phyloP scores from a whole-genome alignment of 2,888 invertebrate genomes.

The Ligdia adustata region DNA sequence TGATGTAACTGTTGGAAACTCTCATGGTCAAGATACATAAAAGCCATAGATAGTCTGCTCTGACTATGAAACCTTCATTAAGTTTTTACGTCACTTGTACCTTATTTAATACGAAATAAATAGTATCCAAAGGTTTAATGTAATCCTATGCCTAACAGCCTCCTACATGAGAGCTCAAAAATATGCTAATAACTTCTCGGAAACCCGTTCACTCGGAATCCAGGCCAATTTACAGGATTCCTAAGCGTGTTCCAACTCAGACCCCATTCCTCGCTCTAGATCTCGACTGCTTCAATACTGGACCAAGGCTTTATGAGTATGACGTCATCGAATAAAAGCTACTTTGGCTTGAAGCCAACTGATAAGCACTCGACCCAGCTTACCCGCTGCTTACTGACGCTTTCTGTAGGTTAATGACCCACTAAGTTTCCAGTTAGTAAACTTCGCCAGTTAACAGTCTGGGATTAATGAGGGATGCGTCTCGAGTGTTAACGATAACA shows the following conservation, averaged over 20 bases:
- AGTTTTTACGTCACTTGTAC: too few relatives aligned
- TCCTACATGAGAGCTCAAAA: too few relatives aligned
- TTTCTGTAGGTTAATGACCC: conserved; percentile 65
- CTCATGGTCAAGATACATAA: too few relatives aligned
- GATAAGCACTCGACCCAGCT: conserved; percentile 71
- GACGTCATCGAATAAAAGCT: conserved; percentile 66
- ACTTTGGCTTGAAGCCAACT: conserved; percentile 73
- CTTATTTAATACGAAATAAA: too few relatives aligned
- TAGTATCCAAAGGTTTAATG: too few relatives aligned
- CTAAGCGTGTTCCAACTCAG: conserved; percentile 6
- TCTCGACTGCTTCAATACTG: conserved; percentile 17
- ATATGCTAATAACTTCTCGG: background rate
- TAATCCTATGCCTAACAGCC: too few relatives aligned
- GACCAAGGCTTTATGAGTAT: conserved; percentile 38
- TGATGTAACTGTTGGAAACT: too few relatives aligned
- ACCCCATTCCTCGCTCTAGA: conserved; percentile 14
- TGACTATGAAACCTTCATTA: too few relatives aligned
- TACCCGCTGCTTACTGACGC: conserved; percentile 60
- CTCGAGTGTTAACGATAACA: conserved; percentile 32
- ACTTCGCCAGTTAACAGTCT: conserved; percentile 33
- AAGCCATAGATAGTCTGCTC: too few relatives aligned
- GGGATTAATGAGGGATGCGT: conserved; percentile 28
- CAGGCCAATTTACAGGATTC: conserved; percentile 19
- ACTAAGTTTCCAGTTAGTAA: conserved; percentile 59
- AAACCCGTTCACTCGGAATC: conserved; percentile 4